These are phyloP conservation scores for Tetropium fuscum DNA, from an alignment of 2,888 invertebrate species.

Conservation along the genomic window DNA sequence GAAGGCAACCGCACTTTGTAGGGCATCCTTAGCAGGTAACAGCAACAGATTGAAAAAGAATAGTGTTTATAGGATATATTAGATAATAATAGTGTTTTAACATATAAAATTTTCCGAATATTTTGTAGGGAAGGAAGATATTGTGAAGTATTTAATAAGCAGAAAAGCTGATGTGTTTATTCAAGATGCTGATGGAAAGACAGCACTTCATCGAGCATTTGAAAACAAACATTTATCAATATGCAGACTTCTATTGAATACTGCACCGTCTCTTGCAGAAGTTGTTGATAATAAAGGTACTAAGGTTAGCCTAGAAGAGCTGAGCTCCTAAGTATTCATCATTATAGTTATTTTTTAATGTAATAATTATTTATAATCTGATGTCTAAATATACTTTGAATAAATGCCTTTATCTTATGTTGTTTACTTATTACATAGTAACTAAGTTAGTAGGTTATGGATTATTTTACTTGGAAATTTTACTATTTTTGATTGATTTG, in stretches of 20 bases:
- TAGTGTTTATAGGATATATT: too few species aligned
- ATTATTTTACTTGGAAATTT: too few species aligned
- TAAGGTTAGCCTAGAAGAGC: constrained; percentile 18
- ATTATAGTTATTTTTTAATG: too few species aligned
- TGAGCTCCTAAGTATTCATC: background rate
- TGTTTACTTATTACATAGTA: too few species aligned
- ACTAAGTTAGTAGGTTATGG: too few species aligned
- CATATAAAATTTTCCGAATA: too few species aligned
- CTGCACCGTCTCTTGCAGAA: constrained; percentile 38
- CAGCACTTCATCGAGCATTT: constrained; percentile 82
- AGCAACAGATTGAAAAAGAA: background rate
- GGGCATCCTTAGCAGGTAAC: constrained; percentile 81
- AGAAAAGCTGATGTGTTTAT: constrained; percentile 73
- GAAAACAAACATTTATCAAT: constrained; percentile 58
- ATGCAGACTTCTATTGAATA: constrained; percentile 34
- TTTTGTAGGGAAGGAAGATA: constrained; percentile 72
- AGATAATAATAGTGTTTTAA: too few species aligned
- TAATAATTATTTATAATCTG: too few species aligned
- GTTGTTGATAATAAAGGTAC: constrained; percentile 41
- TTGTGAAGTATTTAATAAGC: constrained; percentile 76
- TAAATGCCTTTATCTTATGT: constrained; percentile 4
- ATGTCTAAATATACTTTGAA: too few species aligned
- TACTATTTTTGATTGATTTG: too few species aligned
- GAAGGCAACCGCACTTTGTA: constrained; percentile 83
- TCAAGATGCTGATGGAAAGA: constrained; percentile 85